phyloP scores from a whole-genome alignment of 2,797 vertebrate species.

The Sus cebifrons region DNA sequence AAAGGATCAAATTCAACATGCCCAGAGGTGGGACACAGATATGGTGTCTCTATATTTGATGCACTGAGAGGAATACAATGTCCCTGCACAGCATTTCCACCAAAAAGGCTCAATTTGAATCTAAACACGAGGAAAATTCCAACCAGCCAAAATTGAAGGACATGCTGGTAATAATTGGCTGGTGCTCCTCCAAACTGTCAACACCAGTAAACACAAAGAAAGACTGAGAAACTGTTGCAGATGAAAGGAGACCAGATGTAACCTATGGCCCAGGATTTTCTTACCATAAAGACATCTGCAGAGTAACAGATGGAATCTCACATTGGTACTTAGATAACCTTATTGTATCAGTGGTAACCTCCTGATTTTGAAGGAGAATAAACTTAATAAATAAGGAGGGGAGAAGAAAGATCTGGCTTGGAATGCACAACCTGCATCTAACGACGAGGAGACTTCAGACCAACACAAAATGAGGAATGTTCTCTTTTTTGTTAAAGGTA shows the following conservation, averaged over 20 bases:
- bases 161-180: neutral
- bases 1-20: neutral
- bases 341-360: neutral
- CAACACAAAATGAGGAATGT: neutral
- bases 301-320: neutral
- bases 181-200: neutral
- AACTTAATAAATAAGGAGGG: neutral
- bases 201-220: neutral
- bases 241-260: neutral
- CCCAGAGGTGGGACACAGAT: neutral
- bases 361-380: constrained; percentile 27
- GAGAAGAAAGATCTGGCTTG: neutral
- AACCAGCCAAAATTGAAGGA: neutral
- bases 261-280: neutral
- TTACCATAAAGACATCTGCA: neutral
- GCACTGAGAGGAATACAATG: neutral
- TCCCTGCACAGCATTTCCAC: neutral
- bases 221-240: neutral
- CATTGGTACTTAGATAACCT: neutral
- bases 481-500: neutral
- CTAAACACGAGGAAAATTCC: neutral
- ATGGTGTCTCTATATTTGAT: rapidly evolving
- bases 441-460: neutral
- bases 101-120: neutral
- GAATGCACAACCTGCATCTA: neutral